Base-by-base conservation (phyloP, 2,797 vertebrate genomes). In the Sparus aurata region DNA sequence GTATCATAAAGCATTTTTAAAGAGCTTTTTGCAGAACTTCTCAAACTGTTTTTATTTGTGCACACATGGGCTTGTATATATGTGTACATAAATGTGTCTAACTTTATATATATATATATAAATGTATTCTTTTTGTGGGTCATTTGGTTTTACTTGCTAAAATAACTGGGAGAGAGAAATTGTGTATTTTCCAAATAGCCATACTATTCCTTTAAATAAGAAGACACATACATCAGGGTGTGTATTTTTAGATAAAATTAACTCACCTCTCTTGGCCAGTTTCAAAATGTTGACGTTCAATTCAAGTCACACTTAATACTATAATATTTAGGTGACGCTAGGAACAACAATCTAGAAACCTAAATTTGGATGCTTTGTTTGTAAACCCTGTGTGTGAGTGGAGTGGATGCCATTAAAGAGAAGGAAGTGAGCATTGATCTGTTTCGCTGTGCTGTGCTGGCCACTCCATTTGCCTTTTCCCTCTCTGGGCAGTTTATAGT, bases 381-480 rank as follows among this genome's bases (percentile, higher is more conserved):
- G 45, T 47, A 45, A 55, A 58, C 20, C 67, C 63, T 67, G 63
- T n/a, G 16, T 15, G 16, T 15, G 49, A 64, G 60, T 58, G 75
- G 61, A 69, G 71, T 54, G 41, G 66, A 62, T 69, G 55, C 80
- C 66, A 74, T 81, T 66, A 72, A 64, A 59, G 69, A 25, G 45
- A 57, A 45, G 73, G 69, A 83, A 79, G 77, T 2, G 65, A 65
- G 58, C 80, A 91, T 92, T 75, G 88, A 91, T 93, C 87, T 75
- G 82, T 85, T 90, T 76, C 25, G 2, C 85, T 79, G 69, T 65
- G 72, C 55, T 91, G 64, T 73, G 72, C 73, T 85, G 54, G 65
- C 62, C 64, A 30, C 45, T 79, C 84, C 77, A 84, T 76, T 85
- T 70, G 64, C 65, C 38, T 63, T 78, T 9, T 69, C 75, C 71